Evolutionary conservation across 2,113 vertebrate species (phyloP).

Genomic region (Prunella himalayana): DNA sequence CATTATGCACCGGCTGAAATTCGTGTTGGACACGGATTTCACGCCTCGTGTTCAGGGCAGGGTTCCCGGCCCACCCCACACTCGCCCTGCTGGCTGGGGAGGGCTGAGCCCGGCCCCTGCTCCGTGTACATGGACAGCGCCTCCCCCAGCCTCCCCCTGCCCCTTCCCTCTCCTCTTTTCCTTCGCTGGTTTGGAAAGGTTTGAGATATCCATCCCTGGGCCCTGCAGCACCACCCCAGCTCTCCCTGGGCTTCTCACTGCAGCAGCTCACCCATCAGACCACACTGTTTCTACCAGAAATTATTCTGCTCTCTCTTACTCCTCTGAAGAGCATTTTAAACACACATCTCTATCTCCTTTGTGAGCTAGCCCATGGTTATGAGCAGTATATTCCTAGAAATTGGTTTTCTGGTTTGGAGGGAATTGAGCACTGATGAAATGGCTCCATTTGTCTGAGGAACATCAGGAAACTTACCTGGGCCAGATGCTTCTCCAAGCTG

Average conservation of each 20-base stretch:
- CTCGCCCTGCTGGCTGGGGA: not conserved
- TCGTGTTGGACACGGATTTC: not conserved
- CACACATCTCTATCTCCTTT: not conserved
- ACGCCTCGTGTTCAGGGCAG: not conserved
- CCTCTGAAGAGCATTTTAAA: not conserved
- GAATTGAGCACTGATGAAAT: not conserved
- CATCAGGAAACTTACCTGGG: not conserved
- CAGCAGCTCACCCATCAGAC: accelerated
- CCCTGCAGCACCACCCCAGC: not conserved
- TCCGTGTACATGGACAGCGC: accelerated
- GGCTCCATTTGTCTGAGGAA: not conserved
- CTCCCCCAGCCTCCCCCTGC: not conserved
- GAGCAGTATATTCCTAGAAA: not conserved
- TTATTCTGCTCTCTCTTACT: not conserved
- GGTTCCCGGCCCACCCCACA: accelerated
- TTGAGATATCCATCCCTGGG: too few species aligned
- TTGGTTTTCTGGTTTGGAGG: not conserved
- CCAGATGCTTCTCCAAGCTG: not conserved
- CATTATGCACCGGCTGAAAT: not conserved
- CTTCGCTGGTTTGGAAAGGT: not conserved
- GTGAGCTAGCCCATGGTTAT: not conserved
- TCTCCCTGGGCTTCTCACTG: not conserved
- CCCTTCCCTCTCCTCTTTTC: not conserved
- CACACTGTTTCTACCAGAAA: not conserved
- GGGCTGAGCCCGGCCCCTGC: accelerated